A percentile compares a stretch with the other conserved stretches of the same genome.
These are phyloP conservation scores for Scomber japonicus DNA, from an alignment of 2,113 vertebrate genomes.

Conservation along the genomic window DNA sequence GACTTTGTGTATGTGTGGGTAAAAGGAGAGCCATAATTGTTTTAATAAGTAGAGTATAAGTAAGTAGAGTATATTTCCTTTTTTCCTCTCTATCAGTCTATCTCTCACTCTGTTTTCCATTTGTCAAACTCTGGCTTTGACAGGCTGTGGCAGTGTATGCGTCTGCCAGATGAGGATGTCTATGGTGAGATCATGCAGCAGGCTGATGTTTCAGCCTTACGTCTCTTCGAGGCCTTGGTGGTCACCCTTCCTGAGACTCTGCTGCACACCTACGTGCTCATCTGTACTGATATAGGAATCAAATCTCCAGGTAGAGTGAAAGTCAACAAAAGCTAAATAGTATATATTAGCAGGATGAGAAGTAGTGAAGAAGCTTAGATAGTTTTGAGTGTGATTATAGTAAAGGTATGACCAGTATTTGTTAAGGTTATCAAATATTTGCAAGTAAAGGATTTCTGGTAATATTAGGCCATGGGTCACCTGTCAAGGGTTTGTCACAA, in stretches of 20 bases:
- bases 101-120: not conserved
- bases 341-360: not conserved
- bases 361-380: not conserved
- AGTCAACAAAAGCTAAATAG: not conserved
- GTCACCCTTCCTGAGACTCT: conserved; percentile 89
- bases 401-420: not conserved
- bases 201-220: conserved; percentile 84
- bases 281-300: conserved; percentile 81
- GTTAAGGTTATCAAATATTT: not conserved
- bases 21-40: not conserved
- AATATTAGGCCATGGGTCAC: no score
- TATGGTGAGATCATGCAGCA: conserved; percentile 80
- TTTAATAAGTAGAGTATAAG: no score
- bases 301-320: conserved; percentile 76
- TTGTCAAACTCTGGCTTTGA: not conserved
- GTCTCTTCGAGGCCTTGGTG: conserved; percentile 88
- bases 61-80: not conserved
- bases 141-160: conserved; percentile 86
- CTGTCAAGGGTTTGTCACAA: no score
- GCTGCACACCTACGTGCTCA: conserved; percentile 85
- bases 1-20: not conserved
- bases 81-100: not conserved
- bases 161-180: not conserved
- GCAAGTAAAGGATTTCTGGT: not conserved
- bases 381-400: not conserved